Base-by-base conservation (phyloP, 1,140 invertebrate species). In the Adoxophyes honmai region DNA sequence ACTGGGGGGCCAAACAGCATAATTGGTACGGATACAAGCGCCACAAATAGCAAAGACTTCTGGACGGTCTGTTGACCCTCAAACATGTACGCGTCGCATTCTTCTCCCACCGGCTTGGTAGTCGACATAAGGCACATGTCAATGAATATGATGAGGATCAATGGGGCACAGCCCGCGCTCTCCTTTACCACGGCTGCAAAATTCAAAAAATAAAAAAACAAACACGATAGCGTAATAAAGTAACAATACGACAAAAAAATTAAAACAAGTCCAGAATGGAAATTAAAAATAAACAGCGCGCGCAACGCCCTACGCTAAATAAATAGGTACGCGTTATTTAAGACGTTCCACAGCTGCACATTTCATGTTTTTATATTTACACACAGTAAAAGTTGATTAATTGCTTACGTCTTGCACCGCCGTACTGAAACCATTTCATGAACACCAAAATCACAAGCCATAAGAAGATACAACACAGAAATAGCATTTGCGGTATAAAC, bases 1-100 rank as follows among this genome's bases (percentile, higher is more conserved):
- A 97, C 74, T 0, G 98, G 98, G 85, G 98, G 98, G 1, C 94
- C 95, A 0, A 98, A 84, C 37, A 99, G 89, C 95, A 99, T 96
- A 90, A 97, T 95, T 0, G 98, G 98, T 51, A 99, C 91, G 78
- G 97, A 98, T 4, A 95, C 60, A 0, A 98, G 59, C 4, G 96
- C 96, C 9, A 96, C 62, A 0, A 96, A 15, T 0, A 99, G 91
- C 5, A 99, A 89, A 34, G 96, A 81, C 42, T 89, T 92, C 85
- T 99, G 97, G 36, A 99, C 76, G 1, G 69, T 89, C 66, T 74
- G 74, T 70, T 96, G 94, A 0, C 92, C 92, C 4, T 64, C 55
- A 70, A 91, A 96, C 93, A 96, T 95, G 65, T 91, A 93, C 0
- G 88, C 73, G 38, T 90, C 66, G 64, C 91, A 90, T 10, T 90